Base-by-base conservation (phyloP, 1,140 invertebrate genomes). In the Stegodyphus dumicola region DNA sequence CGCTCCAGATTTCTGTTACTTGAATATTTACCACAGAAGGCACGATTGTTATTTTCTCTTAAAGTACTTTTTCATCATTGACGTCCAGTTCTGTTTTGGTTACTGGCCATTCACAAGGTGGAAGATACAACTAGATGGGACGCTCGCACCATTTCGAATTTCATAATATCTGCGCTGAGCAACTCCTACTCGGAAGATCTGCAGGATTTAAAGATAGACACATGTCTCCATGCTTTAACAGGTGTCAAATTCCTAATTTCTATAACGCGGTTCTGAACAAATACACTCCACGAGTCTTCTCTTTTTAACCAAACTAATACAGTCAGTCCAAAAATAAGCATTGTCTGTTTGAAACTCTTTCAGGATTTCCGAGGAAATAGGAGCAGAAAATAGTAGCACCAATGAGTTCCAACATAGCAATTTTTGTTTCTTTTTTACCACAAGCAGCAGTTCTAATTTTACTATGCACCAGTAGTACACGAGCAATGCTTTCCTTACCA, bases 381-480 rank as follows among this genome's bases (percentile, higher is more conserved):
- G 73, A 54, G 73, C 73, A 11, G 73, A n/a, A 9, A 75, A 75
- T 75, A 6, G 73, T 75, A 18, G 51, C 73, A 11, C 80, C 76
- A 15, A 85, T 48, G 18, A 86, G 60, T 73, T 86, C 83, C 10
- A 84, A 17, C 17, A 60, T 69, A 49, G 69, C 48, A 66, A 77
- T 85, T 6, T 52, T 69, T 53, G 66, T 83, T 66, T 77, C 67
- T n/a, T 74, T 74, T 70, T 76, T 85, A 5, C 85, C 52, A 53
- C 56, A 18, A 49, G 75, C 18, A 73, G 66, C 65, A 33, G 71
- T 48, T 88, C 88, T 74, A 75, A 69, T 70, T 71, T 64, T 73
- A 81, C 48, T 65, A 80, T 80, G 18, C 76, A 80, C 11, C 67
- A 83, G 49, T 33, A 49, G 83, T 79, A 54, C 85, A 78, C 67